Evolutionary conservation across 2,888 invertebrate species (phyloP), one percentile per base, ranked within the genome.

Genomic region (Himalopsyche japonica): DNA sequence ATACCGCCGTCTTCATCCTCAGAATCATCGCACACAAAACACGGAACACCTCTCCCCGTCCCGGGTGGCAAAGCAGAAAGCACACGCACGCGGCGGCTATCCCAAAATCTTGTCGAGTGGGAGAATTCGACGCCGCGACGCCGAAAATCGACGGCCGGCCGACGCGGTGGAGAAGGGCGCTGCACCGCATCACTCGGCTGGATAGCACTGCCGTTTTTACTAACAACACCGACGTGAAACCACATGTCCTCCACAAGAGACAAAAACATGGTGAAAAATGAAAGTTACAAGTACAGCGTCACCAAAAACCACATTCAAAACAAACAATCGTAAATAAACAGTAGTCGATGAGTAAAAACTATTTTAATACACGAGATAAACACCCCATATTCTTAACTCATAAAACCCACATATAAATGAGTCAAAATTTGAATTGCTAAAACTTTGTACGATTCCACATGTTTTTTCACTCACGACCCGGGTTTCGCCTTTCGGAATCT

Each of bases 1-100:
- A 43, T 43, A 43, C 77, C 64, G 49, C 80, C 64, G 30, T 79
- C 76, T 82, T 82, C 77, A 48, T 48, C 47, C 57, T n/a, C 43
- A 43, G 43, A 43, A 43, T 43, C 43, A 43, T 43, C 43, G 43
- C 15, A 15, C 43, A 43, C 43, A 43, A 43, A 43, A 43, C 43
- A 43, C 43, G 43, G 57, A 34, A 49, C 37, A 57, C 80, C 37
- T 32, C 30, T 48, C 32, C 80, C 30, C 57, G 80, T 57, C 64
- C 64, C 32, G 32, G 30, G 32, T 64, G 30, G 76, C 70, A 43
- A 27, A 76, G 81, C 47, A 70, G 70, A 70, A 43, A 70, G 70
- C 20, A 70, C 70, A 70, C 70, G 70, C 70, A 70, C 82, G 47
- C 70, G 64, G 77, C 30, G 47, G 76, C 47, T 81, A 70, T 48